phyloP scores from a whole-genome alignment of 2,888 invertebrate genomes.

The Papilio gigon region DNA sequence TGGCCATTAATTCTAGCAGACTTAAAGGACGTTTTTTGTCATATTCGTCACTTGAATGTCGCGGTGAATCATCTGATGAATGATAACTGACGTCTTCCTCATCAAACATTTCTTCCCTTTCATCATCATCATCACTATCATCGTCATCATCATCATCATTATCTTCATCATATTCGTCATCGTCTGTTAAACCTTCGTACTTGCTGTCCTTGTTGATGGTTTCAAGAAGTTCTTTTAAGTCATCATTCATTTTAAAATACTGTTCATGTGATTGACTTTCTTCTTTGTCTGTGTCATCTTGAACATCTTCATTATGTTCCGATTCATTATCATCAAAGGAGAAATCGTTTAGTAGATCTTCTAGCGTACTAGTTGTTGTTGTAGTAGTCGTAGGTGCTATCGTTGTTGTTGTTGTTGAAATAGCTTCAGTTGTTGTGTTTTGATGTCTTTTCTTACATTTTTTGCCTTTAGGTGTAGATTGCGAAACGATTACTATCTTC shows the following conservation, averaged over 20 bases:
- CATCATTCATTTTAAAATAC: conserved; percentile 62
- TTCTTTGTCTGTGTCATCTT: conserved; percentile 53
- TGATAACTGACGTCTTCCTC: conserved; percentile 30
- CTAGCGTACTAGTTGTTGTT: conserved; percentile 59
- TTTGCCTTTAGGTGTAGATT: conserved; percentile 61
- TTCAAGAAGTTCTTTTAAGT: conserved; percentile 67
- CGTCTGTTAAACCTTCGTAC: conserved; percentile 46
- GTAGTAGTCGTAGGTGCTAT: conserved; percentile 52
- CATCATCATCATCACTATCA: conserved; percentile 51
- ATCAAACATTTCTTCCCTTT: conserved; percentile 29
- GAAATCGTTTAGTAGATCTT: conserved; percentile 64
- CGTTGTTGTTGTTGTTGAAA: conserved; percentile 41
- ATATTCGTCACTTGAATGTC: conserved; percentile 45
- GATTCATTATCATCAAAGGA: conserved; percentile 57
- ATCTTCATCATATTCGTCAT: conserved; percentile 51
- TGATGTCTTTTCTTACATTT: conserved; percentile 76
- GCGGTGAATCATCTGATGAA: conserved; percentile 14
- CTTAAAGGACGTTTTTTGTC: conserved; percentile 60
- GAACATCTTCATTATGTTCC: conserved; percentile 42
- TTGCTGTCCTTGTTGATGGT: conserved; percentile 55
- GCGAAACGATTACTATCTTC: conserved; percentile 50
- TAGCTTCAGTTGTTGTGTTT: conserved; percentile 51
- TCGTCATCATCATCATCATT: conserved; percentile 48
- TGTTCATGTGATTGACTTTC: conserved; percentile 59
- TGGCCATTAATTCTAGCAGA: conserved; percentile 74